Conservation (phyloP, 2,888 invertebrate species). For the Neoaliturus tenellus region DNA sequence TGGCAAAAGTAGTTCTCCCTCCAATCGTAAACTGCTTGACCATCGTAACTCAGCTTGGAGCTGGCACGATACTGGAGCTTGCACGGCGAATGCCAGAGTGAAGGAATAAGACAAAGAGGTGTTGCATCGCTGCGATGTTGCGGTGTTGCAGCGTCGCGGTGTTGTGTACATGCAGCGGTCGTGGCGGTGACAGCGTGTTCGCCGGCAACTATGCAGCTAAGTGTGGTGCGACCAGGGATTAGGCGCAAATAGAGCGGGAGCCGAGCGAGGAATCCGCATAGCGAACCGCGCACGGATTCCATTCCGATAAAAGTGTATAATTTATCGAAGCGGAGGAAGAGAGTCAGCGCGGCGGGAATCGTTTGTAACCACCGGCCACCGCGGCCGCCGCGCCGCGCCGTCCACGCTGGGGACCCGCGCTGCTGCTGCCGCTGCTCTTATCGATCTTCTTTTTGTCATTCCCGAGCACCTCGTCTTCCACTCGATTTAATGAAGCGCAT, state of each 20-base stretch:
- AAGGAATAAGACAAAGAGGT: conserved; percentile 38
- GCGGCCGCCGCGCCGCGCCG: not conserved
- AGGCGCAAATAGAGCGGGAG: conserved; percentile 49
- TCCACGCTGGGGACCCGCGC: not conserved
- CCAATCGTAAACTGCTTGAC: no score
- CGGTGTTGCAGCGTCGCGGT: no score
- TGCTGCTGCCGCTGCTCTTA: not conserved
- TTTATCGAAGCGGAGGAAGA: conserved; percentile 18
- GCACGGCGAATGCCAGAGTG: conserved; percentile 18
- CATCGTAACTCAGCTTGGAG: not conserved
- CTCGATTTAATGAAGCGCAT: conserved; percentile 29
- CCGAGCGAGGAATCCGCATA: conserved; percentile 28
- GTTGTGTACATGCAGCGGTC: not conserved
- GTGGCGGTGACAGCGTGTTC: not conserved
- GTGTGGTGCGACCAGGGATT: not conserved
- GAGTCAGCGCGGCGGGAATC: no score
- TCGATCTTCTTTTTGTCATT: conserved; percentile 36
- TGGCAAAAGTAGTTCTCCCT: no score
- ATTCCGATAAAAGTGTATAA: conserved; percentile 52
- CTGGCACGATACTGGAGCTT: not conserved
- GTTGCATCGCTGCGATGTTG: not conserved
- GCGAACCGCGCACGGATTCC: conserved; percentile 35
- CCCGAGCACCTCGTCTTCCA: conserved; percentile 33
- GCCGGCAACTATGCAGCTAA: conserved; percentile 17
- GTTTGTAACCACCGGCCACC: conserved; percentile 17